Percentiles rank a stretch among this genome's conserved stretches.
These are phyloP conservation scores for Harmothoe impar DNA, from an alignment of 2,888 invertebrate genomes.

Conservation along the genomic window DNA sequence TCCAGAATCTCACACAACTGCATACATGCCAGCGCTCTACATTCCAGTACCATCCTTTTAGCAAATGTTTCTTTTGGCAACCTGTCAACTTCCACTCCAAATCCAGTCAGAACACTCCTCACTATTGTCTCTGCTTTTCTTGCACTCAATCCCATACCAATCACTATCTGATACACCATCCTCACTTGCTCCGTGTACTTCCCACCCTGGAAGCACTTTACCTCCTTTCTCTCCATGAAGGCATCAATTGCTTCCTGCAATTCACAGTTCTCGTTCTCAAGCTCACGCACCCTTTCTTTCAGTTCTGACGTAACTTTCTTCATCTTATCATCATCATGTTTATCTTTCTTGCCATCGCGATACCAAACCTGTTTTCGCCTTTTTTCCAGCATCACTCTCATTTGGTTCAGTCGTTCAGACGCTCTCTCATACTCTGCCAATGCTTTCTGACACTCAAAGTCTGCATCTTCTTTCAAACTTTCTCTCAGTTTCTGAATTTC, in stretches of 20 bases:
- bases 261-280: too few relatives aligned
- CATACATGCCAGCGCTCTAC: constrained; percentile 48
- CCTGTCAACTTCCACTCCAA: constrained; percentile 33
- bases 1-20: constrained; percentile 33
- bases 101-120: constrained; percentile 48
- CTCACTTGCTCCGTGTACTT: background rate
- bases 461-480: background rate
- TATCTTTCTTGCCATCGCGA: too few relatives aligned
- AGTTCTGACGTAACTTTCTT: too few relatives aligned
- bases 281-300: too few relatives aligned
- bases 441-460: too few relatives aligned
- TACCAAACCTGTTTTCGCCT: too few relatives aligned
- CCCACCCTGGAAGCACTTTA: constrained; percentile 5
- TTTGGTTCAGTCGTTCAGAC: too few relatives aligned
- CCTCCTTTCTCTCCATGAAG: constrained; percentile 18
- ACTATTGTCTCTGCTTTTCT: constrained; percentile 49
- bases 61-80: constrained; percentile 57
- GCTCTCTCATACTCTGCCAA: too few relatives aligned
- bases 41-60: constrained; percentile 57
- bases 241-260: too few relatives aligned
- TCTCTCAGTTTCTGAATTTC: background rate
- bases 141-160: constrained; percentile 54
- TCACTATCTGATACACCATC: constrained; percentile 34
- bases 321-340: too few relatives aligned
- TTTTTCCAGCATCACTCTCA: too few relatives aligned